Base-by-base conservation (phyloP, 2,888 invertebrate species). In the Caenorhabditis afra region DNA sequence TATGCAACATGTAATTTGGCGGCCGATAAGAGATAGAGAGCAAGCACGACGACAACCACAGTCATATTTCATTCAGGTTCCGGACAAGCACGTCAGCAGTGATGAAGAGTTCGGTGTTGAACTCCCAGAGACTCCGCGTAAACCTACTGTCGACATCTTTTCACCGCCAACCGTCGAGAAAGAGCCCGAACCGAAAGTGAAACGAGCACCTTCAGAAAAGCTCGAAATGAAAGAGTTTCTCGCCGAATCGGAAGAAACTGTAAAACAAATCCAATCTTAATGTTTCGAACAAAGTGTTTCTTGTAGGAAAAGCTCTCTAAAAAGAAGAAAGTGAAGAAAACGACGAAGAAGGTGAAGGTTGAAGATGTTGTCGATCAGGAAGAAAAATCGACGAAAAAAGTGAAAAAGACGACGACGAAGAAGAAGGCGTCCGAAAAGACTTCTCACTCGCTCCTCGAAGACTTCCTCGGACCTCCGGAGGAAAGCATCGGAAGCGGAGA, bases 51-150 rank as follows among this genome's bases (percentile, higher is more conserved):
- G n/a, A n/a, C n/a, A n/a, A n/a, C n/a, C n/a, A n/a, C n/a, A n/a
- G n/a, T n/a, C n/a, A n/a, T n/a, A n/a, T n/a, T 41, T 41, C 2
- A 41, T 41, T 41, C 41, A 70, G 58, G 49, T 11, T 0, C 39
- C 53, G 0, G 61, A 73, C 8, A 61, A 64, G 29, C 59, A 66
- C 7, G 45, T 67, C 18, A 73, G 73, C 49, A 73, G 73, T 18
- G 79, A 73, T n/a, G 79, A 79, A 47, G 79, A 79, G 41, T 58
- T 79, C 20, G 79, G 79, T 4, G 58, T 79, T 5, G 66, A 65
- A 23, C 41, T 78, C 2, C 78, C 78, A 0, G 35, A 53, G 22
- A 0, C 57, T 5, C 23, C 45, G 2, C 61, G 49, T 1, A 65
- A 71, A 14, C 66, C 71, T 11, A 66, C 62, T 5, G 52, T 66